Base-by-base conservation (phyloP, 2,113 vertebrate genomes). In the Grammomys dolichurus region DNA sequence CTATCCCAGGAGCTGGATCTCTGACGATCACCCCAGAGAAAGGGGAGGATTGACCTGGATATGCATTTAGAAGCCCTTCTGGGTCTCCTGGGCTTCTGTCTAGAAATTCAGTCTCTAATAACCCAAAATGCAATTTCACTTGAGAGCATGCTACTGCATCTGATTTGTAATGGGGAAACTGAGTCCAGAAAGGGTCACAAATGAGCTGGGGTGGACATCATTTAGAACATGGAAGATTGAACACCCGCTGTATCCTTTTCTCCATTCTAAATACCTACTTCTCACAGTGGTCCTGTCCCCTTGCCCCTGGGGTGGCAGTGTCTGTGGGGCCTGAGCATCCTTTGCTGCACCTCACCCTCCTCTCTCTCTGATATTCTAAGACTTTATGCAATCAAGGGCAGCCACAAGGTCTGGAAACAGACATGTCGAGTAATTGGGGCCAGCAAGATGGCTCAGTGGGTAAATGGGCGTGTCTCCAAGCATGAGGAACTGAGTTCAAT, bases 31-130 rank as follows among this genome's bases (percentile, higher is more conserved):
- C 84, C 60, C 7, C 16, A 48, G 43, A 31, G 84, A 69, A 67
- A 19, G 63, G 43, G 3, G 22, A 2, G 9, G n/a, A 46, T 46
- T 0, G 22, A 31, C 78, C 33, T 0, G 0, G 12, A 51, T 26
- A 60, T 31, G 31, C 85, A 6, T 75, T 60, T 20, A 11, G 65
- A 31, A 54, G 46, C 12, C 2, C 54, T 85, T 10, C 8, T 56
- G 56, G 81, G 67, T 7, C 31, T 87, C 60, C 65, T 76, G 12
- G 54, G 56, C 7, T 54, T 40, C n/a, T 80, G 12, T 0, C n/a
- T 33, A 87, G 89, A 96, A 87, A 89, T 24, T 24, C 63, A 13
- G 28, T 3, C 46, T 46, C 43, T 73, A 33, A 76, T 54, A 60
- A 73, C 70, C 36, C 65, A 6, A 3, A 65, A 65, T 46, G 24